Evolutionary conservation across 23 tunicate genomes (phyloP), one percentile per base, ranked within the genome.

Genomic region (Corella eumyota): DNA sequence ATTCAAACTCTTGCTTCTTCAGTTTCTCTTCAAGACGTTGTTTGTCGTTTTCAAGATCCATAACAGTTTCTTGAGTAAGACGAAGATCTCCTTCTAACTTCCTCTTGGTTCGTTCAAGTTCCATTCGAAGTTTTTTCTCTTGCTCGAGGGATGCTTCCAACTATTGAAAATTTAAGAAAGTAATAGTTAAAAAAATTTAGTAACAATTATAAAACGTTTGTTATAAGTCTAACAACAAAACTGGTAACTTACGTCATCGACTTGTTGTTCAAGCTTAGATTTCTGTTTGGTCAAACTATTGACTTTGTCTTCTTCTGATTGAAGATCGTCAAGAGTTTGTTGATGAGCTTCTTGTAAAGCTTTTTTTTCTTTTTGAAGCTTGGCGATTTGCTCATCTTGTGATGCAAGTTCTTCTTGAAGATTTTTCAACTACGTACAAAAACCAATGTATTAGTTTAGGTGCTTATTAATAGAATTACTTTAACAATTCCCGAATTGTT

Each of bases 281-380:
- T 90, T 90, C 34, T 74, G 90, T 56, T 90, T 90, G 27, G 91
- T 74, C 56, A 80, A 65, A 64, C 83, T 74, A 74, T 90, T 90
- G 32, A 74, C 90, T 75, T 90, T 90, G 76, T 90, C 98, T 58
- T 90, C 98, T 50, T 80, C 91, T 1, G 78, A 81, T 64, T 90
- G 98, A 33, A 90, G 85, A 70, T 90, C 98, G 58, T 90, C 98
- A 21, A 90, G 64, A 37, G 90, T 75, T 64, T 90, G 98, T 58
- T 90, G 98, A 58, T 90, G 98, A 56, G 91, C 98, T 65, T 90
- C 91, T 40, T 90, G 91, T 0, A 90, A 65, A 73, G 91, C 91
- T 70, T 90, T 90, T 75, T 90, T 90, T 56, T 90, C 98, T 33
- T 92, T 92, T 50, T 76, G 98, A 21, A 92, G 73, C 65, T 76